These are phyloP conservation scores for Desoria tigrina DNA, from an alignment of 2,888 invertebrate species.

Conservation along the genomic window DNA sequence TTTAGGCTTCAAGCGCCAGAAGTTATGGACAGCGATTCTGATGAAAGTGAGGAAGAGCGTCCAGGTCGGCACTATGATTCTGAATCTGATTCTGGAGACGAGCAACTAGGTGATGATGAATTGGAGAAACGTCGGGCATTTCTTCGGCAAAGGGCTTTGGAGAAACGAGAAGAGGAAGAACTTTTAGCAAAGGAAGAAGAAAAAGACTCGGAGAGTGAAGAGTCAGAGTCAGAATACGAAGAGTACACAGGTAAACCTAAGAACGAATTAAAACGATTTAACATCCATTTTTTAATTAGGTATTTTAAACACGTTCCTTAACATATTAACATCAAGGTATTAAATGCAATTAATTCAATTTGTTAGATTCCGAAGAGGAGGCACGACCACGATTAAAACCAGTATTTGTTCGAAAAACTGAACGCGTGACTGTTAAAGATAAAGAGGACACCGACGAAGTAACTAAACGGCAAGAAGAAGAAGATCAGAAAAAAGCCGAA, in stretches of 20 bases:
- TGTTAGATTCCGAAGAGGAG: conserved; percentile 76
- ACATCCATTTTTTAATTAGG: conserved; percentile 17
- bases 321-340: too few relatives aligned
- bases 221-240: conserved; percentile 72
- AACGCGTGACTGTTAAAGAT: conserved; percentile 92
- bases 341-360: too few relatives aligned
- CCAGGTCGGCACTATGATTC: conserved; percentile 56
- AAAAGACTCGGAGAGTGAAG: conserved; percentile 58
- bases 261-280: conserved; percentile 9
- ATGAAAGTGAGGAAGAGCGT: conserved; percentile 60
- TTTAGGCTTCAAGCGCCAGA: conserved; percentile 62
- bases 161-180: conserved; percentile 68
- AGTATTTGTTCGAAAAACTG: conserved; percentile 88
- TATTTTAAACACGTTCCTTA: conserved; percentile 9
- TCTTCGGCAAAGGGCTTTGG: conserved; percentile 68
- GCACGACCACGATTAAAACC: conserved; percentile 90
- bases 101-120: conserved; percentile 80
- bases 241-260: conserved; percentile 66
- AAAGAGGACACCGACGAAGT: conserved; percentile 84
- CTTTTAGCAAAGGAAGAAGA: conserved; percentile 74
- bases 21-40: conserved; percentile 64
- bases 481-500: conserved; percentile 75
- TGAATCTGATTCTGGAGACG: conserved; percentile 65
- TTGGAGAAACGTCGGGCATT: conserved; percentile 77
- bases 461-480: conserved; percentile 79